These are phyloP conservation scores for Amiota communis DNA, from an alignment of 2,888 invertebrate genomes.

Conservation along the genomic window DNA sequence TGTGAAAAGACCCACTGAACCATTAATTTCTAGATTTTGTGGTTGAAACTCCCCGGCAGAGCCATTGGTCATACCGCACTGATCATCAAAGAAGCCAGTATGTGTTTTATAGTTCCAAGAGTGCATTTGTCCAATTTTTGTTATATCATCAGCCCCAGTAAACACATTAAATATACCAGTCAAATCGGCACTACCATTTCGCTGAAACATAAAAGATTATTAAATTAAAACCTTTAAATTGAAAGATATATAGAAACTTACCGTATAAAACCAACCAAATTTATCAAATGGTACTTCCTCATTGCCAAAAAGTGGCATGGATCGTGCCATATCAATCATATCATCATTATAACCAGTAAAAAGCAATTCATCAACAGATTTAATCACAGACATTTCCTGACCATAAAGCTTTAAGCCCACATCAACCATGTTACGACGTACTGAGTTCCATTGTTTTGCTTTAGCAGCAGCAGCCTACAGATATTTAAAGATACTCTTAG, in stretches of 20 bases:
- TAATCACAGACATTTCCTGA: constrained; percentile 77
- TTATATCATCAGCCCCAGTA: constrained; percentile 79
- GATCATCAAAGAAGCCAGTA: constrained; percentile 75
- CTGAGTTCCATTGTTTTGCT: constrained; percentile 76
- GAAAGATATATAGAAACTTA: constrained; percentile 58
- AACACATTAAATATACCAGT: constrained; percentile 86
- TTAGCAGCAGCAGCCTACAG: constrained; percentile 74
- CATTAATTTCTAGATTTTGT: constrained; percentile 77
- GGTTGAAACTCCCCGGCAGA: constrained; percentile 88
- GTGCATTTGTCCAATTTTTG: constrained; percentile 80
- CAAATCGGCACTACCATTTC: constrained; percentile 83
- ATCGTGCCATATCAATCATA: constrained; percentile 79
- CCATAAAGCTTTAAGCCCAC: constrained; percentile 76
- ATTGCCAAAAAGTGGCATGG: constrained; percentile 75
- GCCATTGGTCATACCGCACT: constrained; percentile 79
- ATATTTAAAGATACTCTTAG: constrained; percentile 34
- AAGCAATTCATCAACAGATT: constrained; percentile 80
- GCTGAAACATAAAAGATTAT: constrained; percentile 75
- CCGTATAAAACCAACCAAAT: constrained; percentile 90
- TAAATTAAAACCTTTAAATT: not conserved
- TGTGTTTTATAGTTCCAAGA: constrained; percentile 82
- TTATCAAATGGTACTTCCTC: constrained; percentile 80
- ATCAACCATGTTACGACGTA: constrained; percentile 78
- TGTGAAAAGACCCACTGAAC: constrained; percentile 78
- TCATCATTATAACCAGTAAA: constrained; percentile 88